These are phyloP conservation scores for Crambe crambe DNA, from an alignment of 37 sponge, comb jelly and placozoan genomes.

Conservation along the genomic window DNA sequence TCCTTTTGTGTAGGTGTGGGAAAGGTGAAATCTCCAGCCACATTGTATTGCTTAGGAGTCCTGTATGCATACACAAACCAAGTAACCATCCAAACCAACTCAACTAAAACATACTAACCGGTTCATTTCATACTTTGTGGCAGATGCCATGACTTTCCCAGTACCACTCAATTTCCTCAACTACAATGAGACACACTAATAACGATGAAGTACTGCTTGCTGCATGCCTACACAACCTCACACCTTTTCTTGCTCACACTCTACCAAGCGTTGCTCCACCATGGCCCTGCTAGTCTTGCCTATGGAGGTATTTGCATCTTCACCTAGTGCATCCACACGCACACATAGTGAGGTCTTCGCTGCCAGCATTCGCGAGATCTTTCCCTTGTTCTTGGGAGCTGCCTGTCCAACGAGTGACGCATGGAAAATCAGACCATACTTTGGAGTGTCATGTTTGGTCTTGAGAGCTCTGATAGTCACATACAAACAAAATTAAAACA, in stretches of 20 bases:
- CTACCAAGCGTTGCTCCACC: slow-evolving; percentile 74
- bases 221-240: not conserved
- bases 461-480: slow-evolving; percentile 94
- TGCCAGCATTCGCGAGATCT: slow-evolving; percentile 95
- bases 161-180: slow-evolving; percentile 72
- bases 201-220: not conserved
- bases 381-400: slow-evolving; percentile 91
- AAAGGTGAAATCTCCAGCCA: slow-evolving; percentile 67
- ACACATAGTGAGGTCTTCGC: slow-evolving; percentile 94
- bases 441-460: slow-evolving; percentile 98
- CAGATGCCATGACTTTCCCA: slow-evolving; percentile 58
- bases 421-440: slow-evolving; percentile 97
- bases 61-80: slow-evolving; percentile 4
- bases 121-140: slow-evolving; percentile 71
- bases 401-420: slow-evolving; percentile 96
- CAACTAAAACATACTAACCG: too few species aligned
- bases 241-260: slow-evolving; percentile 80
- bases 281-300: slow-evolving; percentile 72
- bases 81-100: too few species aligned
- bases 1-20: too few species aligned
- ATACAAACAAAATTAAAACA: not conserved
- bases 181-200: slow-evolving; percentile 3
- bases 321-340: slow-evolving; percentile 94
- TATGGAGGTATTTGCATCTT: slow-evolving; percentile 69
- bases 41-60: slow-evolving; percentile 67